Evolutionary conservation across 1,140 invertebrate genomes (phyloP).

Genomic region (Drosophila bifasciata): DNA sequence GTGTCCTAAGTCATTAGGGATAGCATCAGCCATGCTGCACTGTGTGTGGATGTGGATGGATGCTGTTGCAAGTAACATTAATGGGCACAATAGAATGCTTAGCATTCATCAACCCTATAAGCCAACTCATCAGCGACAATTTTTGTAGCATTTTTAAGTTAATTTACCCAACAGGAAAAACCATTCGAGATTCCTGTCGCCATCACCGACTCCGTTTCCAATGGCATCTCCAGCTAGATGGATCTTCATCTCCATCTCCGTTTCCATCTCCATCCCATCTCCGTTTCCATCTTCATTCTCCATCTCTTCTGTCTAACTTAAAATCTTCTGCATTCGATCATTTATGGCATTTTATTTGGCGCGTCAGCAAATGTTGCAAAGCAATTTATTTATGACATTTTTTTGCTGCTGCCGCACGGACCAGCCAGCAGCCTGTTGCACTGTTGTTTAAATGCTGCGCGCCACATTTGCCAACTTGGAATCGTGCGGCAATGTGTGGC

Average conservation of each 20-base stretch:
- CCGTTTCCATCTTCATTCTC: constrained; percentile 48
- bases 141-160: constrained; percentile 83
- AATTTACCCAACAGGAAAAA: constrained; percentile 83
- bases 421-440: constrained; percentile 23
- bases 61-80: constrained; percentile 27
- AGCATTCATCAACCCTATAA: constrained; percentile 72
- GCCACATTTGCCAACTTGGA: constrained; percentile 64
- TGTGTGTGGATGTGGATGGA: neutral
- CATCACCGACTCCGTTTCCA: constrained; percentile 20
- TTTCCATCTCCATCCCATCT: constrained; percentile 11
- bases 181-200: constrained; percentile 67
- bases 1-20: constrained; percentile 58
- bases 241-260: constrained; percentile 17
- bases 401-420: constrained; percentile 50
- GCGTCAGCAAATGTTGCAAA: constrained; percentile 83
- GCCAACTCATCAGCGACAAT: constrained; percentile 78
- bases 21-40: constrained; percentile 16
- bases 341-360: constrained; percentile 84
- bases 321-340: constrained; percentile 77
- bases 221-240: constrained; percentile 1
- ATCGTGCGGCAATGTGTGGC: constrained; percentile 79
- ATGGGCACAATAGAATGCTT: constrained; percentile 61
- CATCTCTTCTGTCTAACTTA: constrained; percentile 55
- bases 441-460: constrained; percentile 51
- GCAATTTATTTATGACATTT: constrained; percentile 84